These are phyloP conservation scores for Crioceris asparagi DNA, from an alignment of 2,888 invertebrate genomes.

Conservation along the genomic window DNA sequence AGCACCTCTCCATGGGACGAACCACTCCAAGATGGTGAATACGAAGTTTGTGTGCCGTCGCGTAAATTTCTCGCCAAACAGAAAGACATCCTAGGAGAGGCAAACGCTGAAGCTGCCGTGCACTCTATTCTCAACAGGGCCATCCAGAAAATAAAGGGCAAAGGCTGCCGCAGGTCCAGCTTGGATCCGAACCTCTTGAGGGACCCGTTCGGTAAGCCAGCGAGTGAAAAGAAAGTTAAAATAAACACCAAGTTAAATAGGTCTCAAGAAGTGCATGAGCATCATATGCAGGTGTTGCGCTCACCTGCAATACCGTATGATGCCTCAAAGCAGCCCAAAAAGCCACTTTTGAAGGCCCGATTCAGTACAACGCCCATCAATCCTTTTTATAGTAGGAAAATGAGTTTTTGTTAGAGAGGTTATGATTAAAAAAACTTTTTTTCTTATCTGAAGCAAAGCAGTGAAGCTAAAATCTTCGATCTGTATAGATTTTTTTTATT, in stretches of 20 bases:
- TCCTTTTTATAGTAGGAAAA: constrained; percentile 51
- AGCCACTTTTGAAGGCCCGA: constrained; percentile 62
- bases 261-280: constrained; percentile 62
- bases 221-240: constrained; percentile 53
- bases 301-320: constrained; percentile 71
- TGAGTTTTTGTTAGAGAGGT: too few relatives aligned
- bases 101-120: constrained; percentile 6
- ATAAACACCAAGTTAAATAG: constrained; percentile 60
- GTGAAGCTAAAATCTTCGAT: too few relatives aligned
- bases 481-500: too few relatives aligned
- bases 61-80: constrained; percentile 21
- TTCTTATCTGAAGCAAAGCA: too few relatives aligned
- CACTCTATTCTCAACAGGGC: constrained; percentile 13
- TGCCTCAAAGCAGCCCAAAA: constrained; percentile 53
- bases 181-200: constrained; percentile 22
- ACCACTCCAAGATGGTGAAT: constrained; percentile 38
- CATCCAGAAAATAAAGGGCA: constrained; percentile 15
- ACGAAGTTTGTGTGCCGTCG: constrained; percentile 30
- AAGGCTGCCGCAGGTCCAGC: constrained; percentile 18
- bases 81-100: not conserved
- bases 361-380: constrained; percentile 59
- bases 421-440: too few relatives aligned
- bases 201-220: too few relatives aligned
- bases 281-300: constrained; percentile 54
- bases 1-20: constrained; percentile 39